These are phyloP conservation scores for Watersipora subatra DNA, from an alignment of 1,140 invertebrate species.

Conservation along the genomic window DNA sequence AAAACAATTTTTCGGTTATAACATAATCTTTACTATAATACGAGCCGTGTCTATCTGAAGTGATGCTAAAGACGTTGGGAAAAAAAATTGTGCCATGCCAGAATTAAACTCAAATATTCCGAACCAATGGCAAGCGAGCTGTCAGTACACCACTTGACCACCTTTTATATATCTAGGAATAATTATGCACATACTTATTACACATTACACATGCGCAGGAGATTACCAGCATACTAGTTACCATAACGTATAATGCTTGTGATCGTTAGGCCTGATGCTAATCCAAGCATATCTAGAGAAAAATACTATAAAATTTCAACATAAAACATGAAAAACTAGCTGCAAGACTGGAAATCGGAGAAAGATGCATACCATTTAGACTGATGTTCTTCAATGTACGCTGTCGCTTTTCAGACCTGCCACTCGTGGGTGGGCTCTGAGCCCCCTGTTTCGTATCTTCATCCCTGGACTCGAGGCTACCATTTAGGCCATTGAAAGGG, in stretches of 20 bases:
- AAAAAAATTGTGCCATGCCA: too few species aligned
- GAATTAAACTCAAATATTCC: too few species aligned
- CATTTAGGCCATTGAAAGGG: not conserved
- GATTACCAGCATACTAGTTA: not conserved
- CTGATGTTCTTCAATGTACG: not conserved
- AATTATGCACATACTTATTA: not conserved
- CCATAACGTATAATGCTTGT: not conserved
- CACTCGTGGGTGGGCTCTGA: not conserved
- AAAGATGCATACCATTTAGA: not conserved
- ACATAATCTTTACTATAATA: too few species aligned
- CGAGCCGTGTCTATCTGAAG: too few species aligned
- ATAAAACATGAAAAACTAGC: not conserved
- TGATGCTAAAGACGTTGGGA: too few species aligned
- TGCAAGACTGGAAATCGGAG: not conserved
- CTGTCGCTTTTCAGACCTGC: not conserved
- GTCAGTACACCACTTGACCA: too few species aligned
- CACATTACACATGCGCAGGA: too few species aligned
- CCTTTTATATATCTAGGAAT: too few species aligned
- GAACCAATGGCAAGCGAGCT: too few species aligned
- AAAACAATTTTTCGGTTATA: too few species aligned
- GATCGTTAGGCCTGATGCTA: too few species aligned
- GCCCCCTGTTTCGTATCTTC: not conserved
- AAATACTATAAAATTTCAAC: not conserved
- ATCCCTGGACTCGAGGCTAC: not conserved
- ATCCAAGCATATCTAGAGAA: too few species aligned